A percentile compares a stretch with the other conserved stretches of the same genome.
Conservation (phyloP, 2,888 invertebrate genomes). For the Melinopterus prodromus region DNA sequence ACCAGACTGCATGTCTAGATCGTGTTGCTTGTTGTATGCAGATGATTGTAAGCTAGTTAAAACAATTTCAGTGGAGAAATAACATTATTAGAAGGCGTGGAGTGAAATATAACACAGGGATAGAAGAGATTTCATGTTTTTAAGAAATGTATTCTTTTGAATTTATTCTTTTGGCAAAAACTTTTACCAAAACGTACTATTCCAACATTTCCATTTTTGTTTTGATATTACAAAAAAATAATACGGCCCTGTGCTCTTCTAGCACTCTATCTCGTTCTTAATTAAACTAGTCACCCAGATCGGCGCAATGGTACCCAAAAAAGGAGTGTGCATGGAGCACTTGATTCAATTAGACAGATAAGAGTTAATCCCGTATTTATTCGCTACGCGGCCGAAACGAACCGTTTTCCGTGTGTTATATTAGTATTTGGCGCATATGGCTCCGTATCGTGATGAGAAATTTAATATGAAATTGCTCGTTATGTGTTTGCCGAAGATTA, state of each 20-base stretch:
- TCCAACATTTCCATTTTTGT: too few relatives aligned
- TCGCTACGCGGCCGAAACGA: conserved; percentile 13
- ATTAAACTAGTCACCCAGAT: conserved; percentile 42
- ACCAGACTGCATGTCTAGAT: too few relatives aligned
- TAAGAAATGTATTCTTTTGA: too few relatives aligned
- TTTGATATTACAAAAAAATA: not conserved
- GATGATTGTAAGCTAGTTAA: too few relatives aligned
- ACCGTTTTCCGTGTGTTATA: conserved; percentile 31
- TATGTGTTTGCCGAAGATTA: conserved; percentile 39
- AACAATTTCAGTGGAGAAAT: too few relatives aligned
- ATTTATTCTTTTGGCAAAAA: too few relatives aligned
- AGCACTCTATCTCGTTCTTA: conserved; percentile 32
- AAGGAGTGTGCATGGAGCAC: not conserved
- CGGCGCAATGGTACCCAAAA: conserved; percentile 21
- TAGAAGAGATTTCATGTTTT: too few relatives aligned
- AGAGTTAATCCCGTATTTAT: conserved; percentile 37
- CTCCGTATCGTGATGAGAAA: conserved; percentile 40
- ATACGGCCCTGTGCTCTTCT: not conserved
- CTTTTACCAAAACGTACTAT: too few relatives aligned
- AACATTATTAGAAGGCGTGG: too few relatives aligned
- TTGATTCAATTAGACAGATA: conserved; percentile 44
- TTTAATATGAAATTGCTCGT: conserved; percentile 44
- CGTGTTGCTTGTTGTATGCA: too few relatives aligned
- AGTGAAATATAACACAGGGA: too few relatives aligned
- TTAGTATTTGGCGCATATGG: conserved; percentile 43